Evolutionary conservation across 1,140 invertebrate genomes (phyloP).

Genomic region (Drosophila lacteicornis): DNA sequence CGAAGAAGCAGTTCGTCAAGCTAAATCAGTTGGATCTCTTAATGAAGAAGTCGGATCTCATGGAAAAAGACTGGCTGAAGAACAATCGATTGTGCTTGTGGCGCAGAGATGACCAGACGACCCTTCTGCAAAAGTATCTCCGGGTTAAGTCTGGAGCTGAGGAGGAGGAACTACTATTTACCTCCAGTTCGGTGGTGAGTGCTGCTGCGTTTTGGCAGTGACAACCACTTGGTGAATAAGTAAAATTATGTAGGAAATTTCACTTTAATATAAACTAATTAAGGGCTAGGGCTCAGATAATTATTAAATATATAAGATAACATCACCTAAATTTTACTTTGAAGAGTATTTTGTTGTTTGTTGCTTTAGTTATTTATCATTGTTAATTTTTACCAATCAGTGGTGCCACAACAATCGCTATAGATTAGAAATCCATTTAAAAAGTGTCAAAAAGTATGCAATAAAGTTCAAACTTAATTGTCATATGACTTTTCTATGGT

Average conservation of each 20-base stretch:
- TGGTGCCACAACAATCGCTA: background rate
- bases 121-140: conserved; percentile 79
- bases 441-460: no score
- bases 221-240: no score
- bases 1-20: conserved; percentile 74
- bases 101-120: conserved; percentile 76
- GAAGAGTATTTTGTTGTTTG: no score
- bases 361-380: background rate
- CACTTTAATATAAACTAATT: no score
- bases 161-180: conserved; percentile 74
- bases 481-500: no score
- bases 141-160: conserved; percentile 60
- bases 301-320: no score
- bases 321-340: no score
- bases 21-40: conserved; percentile 60
- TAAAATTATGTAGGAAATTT: no score
- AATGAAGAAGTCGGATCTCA: conserved; percentile 70
- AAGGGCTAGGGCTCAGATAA: no score
- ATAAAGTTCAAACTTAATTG: no score
- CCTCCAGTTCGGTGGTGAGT: conserved; percentile 82
- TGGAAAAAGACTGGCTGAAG: conserved; percentile 57
- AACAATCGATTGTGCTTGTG: conserved; percentile 78
- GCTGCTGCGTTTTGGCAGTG: no score
- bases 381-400: background rate
- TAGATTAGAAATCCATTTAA: background rate